A percentile compares a stretch with the other conserved stretches of the same genome.
phyloP scores from a whole-genome alignment of 1,140 invertebrate genomes.

The Homarus americanus region DNA sequence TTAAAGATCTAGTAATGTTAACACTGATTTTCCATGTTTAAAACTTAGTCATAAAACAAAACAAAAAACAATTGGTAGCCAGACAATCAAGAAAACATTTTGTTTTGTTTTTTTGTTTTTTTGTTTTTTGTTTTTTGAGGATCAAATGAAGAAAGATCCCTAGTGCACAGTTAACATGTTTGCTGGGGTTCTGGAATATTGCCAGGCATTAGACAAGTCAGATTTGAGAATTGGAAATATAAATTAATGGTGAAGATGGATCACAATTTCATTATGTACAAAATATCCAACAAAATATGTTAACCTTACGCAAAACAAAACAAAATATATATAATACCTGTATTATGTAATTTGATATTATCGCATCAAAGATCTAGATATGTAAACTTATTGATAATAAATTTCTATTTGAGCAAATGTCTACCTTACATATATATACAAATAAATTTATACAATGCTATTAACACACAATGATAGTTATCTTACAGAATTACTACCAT shows the following conservation, averaged over 20 bases:
- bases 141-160: too few species aligned
- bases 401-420: neutral
- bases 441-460: slow-evolving; percentile 11
- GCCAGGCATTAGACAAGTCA: neutral
- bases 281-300: neutral
- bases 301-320: neutral
- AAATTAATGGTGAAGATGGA: neutral
- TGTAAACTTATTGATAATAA: neutral
- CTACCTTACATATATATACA: slow-evolving; percentile 18
- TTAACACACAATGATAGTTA: neutral
- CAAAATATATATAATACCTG: neutral
- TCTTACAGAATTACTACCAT: neutral
- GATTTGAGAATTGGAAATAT: neutral
- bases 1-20: too few species aligned
- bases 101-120: too few species aligned
- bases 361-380: neutral
- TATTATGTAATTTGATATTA: neutral
- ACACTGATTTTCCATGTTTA: too few species aligned
- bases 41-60: too few species aligned
- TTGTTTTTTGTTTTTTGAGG: too few species aligned
- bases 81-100: too few species aligned
- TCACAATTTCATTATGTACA: neutral
- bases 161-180: too few species aligned
- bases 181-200: neutral
- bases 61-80: too few species aligned